These are phyloP conservation scores for Anser cygnoides DNA, from an alignment of 2,113 vertebrate species.

Conservation along the genomic window DNA sequence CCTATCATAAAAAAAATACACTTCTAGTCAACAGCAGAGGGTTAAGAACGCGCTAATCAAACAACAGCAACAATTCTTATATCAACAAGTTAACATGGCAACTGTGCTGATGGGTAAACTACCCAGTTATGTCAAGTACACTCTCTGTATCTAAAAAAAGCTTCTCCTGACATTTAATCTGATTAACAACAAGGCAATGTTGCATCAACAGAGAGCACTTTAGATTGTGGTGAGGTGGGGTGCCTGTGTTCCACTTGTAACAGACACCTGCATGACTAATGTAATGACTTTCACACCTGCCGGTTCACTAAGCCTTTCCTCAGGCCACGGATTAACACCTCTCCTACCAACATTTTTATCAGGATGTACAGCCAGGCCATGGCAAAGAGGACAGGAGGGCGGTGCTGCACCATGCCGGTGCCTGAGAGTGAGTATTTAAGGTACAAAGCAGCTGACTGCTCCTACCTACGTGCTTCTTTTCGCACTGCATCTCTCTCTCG, in stretches of 20 bases:
- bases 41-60: background rate
- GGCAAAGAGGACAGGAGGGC: background rate
- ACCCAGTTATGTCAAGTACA: background rate
- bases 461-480: background rate
- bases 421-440: background rate
- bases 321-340: background rate
- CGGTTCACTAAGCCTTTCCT: background rate
- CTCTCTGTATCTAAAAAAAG: slow-evolving; percentile 11
- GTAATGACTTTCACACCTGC: background rate
- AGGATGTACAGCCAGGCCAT: background rate
- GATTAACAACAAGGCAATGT: background rate
- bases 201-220: slow-evolving; percentile 17
- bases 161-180: slow-evolving; percentile 5
- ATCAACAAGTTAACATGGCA: background rate
- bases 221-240: background rate
- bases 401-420: background rate
- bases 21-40: background rate
- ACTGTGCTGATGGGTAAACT: background rate
- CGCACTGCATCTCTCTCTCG: too few relatives aligned
- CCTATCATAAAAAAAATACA: background rate
- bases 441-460: background rate
- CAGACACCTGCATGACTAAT: background rate
- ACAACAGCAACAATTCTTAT: background rate
- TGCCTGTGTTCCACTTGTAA: background rate
- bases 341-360: background rate